A percentile compares a stretch with the other conserved stretches of the same genome.
These are phyloP conservation scores for Brachionus asplanchnoidis DNA, from an alignment of 1,140 invertebrate species.

Conservation along the genomic window DNA sequence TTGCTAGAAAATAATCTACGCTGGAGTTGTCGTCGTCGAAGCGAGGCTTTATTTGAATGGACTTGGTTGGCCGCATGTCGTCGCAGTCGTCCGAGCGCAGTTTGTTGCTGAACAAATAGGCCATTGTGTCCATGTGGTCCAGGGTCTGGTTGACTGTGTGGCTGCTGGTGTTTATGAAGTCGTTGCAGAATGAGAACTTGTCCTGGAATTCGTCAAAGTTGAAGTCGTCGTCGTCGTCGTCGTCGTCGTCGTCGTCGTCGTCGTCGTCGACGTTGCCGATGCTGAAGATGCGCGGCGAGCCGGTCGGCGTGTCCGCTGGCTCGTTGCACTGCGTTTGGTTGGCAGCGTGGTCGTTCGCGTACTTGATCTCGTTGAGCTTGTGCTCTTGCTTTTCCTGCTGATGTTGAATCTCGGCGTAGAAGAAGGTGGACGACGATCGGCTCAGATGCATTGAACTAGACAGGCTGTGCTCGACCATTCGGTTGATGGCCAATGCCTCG, in stretches of 20 bases:
- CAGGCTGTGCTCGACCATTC: constrained; percentile 19
- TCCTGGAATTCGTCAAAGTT: constrained; percentile 2
- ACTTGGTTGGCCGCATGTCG: neutral
- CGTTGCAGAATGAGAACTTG: constrained; percentile 19
- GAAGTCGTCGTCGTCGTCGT: neutral
- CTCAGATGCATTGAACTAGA: constrained; percentile 6
- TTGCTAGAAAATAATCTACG: constrained; percentile 33
- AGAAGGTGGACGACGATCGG: neutral
- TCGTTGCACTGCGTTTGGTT: neutral
- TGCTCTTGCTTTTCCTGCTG: constrained; percentile 10
- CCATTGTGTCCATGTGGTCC: neutral
- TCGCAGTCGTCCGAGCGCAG: neutral
- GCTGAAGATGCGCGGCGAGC: neutral
- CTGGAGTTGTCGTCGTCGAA: constrained; percentile 31
- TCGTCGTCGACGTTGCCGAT: neutral
- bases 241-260: constrained; percentile 5
- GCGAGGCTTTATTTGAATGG: neutral
- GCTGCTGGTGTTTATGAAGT: neutral
- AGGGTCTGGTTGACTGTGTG: neutral
- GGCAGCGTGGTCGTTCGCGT: neutral
- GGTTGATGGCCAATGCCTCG: constrained; percentile 33
- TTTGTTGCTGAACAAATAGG: constrained; percentile 2
- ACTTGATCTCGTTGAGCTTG: neutral
- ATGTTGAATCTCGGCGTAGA: constrained; percentile 1
- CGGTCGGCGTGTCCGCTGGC: neutral